Evolutionary conservation across 2,888 invertebrate genomes (phyloP).

Genomic region (Heliconius hortense): DNA sequence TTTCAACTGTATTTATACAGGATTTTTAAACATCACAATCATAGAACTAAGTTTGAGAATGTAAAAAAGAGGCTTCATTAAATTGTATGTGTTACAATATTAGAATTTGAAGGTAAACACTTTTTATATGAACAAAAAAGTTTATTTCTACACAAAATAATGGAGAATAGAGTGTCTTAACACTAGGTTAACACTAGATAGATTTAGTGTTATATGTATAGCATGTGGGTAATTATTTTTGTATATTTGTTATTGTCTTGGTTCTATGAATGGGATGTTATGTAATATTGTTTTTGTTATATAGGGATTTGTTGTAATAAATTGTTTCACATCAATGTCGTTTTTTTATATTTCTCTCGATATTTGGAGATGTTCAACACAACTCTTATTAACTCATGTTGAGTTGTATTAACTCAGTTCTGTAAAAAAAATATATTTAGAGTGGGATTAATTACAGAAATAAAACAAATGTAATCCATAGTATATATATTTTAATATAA

Average conservation of each 20-base stretch:
- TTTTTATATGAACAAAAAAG: background rate
- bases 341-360: background rate
- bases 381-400: too few species aligned
- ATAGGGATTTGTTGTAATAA: constrained; percentile 16
- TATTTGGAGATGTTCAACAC: too few species aligned
- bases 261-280: constrained; percentile 9
- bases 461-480: too few species aligned
- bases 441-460: too few species aligned
- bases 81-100: background rate
- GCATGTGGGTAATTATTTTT: too few species aligned
- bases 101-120: background rate
- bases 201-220: too few species aligned
- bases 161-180: background rate
- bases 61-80: background rate
- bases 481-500: constrained; percentile 1
- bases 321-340: constrained; percentile 5
- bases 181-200: too few species aligned
- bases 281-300: constrained; percentile 8
- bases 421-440: too few species aligned
- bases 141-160: background rate
- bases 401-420: too few species aligned
- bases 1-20: constrained; percentile 6
- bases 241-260: background rate
- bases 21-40: background rate
- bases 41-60: background rate